Evolutionary conservation across 2,113 vertebrate genomes (phyloP).

Genomic region (Uropsilus gracilis): DNA sequence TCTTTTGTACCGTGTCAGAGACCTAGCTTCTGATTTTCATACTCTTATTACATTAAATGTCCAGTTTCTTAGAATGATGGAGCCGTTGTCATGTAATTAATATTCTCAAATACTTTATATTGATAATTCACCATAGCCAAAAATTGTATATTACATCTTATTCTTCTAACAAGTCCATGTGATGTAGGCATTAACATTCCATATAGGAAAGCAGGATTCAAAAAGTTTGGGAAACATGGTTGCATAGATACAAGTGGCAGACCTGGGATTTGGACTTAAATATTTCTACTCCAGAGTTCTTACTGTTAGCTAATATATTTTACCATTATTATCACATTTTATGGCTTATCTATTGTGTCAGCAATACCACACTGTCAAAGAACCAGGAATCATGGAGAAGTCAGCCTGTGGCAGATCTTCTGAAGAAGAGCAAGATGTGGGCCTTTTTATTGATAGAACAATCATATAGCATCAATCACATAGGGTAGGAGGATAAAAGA

Average conservation of each 20-base stretch:
- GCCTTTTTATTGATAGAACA: no score
- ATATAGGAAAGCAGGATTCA: background rate
- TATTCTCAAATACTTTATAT: background rate
- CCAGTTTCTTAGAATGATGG: background rate
- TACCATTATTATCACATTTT: background rate
- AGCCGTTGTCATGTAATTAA: background rate
- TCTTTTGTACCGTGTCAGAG: background rate
- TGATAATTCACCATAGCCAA: background rate
- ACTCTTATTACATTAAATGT: background rate
- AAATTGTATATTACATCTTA: background rate
- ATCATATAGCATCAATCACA: no score
- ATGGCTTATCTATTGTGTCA: background rate
- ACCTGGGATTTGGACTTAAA: background rate
- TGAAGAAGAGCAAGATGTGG: no score
- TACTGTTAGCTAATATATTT: background rate
- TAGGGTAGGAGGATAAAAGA: no score
- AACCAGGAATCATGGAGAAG: no score
- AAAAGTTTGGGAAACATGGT: background rate
- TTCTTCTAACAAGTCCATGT: background rate
- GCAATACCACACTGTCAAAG: no score
- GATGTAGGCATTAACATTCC: background rate
- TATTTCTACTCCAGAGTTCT: background rate
- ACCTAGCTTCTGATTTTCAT: background rate
- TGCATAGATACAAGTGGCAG: background rate
- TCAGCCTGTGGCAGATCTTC: no score